These are phyloP conservation scores for Colletes collaris DNA, from an alignment of 2,888 invertebrate genomes.

Conservation along the genomic window DNA sequence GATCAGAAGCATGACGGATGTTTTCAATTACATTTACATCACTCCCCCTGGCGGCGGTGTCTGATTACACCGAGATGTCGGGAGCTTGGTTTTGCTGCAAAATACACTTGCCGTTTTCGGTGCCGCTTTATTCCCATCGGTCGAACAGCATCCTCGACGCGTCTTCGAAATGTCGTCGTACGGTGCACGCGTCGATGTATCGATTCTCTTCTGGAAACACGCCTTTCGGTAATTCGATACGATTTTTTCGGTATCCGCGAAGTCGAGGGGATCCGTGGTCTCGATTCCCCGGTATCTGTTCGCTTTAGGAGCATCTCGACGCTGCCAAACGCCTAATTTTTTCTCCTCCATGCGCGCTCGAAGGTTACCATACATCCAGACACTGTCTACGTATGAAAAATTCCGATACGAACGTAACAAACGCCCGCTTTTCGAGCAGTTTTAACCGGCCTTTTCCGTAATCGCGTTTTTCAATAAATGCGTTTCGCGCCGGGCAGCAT, in stretches of 20 bases:
- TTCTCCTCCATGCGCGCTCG: no score
- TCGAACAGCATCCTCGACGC: slow-evolving; percentile 61
- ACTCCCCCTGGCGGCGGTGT: slow-evolving; percentile 73
- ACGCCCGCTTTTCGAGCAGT: slow-evolving; percentile 1
- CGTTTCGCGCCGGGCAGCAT: slow-evolving; percentile 32
- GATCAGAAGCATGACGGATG: slow-evolving; percentile 76
- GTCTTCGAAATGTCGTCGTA: slow-evolving; percentile 22
- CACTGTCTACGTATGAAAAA: no score
- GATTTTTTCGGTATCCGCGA: background rate
- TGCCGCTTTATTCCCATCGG: slow-evolving; percentile 47
- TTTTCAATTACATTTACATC: slow-evolving; percentile 79
- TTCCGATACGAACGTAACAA: background rate
- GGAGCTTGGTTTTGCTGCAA: slow-evolving; percentile 69
- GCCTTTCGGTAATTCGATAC: slow-evolving; percentile 59
- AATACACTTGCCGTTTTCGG: slow-evolving; percentile 75
- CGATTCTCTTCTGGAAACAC: slow-evolving; percentile 50
- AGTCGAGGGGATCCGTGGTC: background rate
- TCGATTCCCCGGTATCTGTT: background rate
- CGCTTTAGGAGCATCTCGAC: background rate
- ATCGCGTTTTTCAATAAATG: slow-evolving; percentile 53
- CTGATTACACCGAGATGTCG: slow-evolving; percentile 83
- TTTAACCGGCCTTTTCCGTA: background rate
- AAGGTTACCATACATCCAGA: no score
- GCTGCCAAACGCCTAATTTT: no score
- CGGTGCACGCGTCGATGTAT: slow-evolving; percentile 55